phyloP scores from a whole-genome alignment of 2,797 vertebrate genomes.

The Diglossa cyanea region DNA sequence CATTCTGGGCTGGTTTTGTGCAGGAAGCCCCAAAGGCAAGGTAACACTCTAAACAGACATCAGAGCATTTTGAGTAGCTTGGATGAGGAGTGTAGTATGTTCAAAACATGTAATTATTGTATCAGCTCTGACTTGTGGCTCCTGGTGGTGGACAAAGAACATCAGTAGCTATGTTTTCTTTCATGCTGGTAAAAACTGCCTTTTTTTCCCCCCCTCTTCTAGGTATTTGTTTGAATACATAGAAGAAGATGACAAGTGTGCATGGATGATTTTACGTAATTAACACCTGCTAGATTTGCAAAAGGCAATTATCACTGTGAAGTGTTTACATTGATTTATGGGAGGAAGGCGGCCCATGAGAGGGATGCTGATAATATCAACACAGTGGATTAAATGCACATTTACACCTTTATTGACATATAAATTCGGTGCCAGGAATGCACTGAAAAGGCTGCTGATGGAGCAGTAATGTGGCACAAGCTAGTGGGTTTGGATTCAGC shows the following conservation, averaged over 20 bases:
- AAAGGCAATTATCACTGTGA: slow-evolving; percentile 57
- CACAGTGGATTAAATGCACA: slow-evolving; percentile 76
- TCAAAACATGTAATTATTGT: not conserved
- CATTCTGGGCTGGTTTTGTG: not conserved
- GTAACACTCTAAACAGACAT: not conserved
- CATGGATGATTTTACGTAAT: slow-evolving; percentile 60
- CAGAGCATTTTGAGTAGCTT: not conserved
- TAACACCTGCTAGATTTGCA: slow-evolving; percentile 62
- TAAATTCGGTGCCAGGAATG: slow-evolving; percentile 75
- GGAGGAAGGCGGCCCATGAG: slow-evolving; percentile 69
- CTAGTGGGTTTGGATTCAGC: slow-evolving; percentile 62
- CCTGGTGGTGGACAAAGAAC: not conserved
- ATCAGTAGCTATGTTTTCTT: not conserved
- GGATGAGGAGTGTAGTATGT: not conserved
- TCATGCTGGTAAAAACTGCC: not conserved
- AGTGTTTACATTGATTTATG: slow-evolving; percentile 76
- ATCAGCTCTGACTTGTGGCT: not conserved
- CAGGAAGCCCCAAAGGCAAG: not conserved
- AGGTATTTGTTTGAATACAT: slow-evolving; percentile 61
- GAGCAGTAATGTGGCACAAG: slow-evolving; percentile 73
- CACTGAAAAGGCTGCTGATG: slow-evolving; percentile 65
- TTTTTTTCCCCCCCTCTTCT: not conserved
- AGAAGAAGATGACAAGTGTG: slow-evolving; percentile 66
- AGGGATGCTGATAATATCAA: slow-evolving; percentile 76
- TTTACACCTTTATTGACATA: slow-evolving; percentile 77